Evolutionary conservation across 1,140 invertebrate genomes (phyloP).

Genomic region (Drosophila athabasca): DNA sequence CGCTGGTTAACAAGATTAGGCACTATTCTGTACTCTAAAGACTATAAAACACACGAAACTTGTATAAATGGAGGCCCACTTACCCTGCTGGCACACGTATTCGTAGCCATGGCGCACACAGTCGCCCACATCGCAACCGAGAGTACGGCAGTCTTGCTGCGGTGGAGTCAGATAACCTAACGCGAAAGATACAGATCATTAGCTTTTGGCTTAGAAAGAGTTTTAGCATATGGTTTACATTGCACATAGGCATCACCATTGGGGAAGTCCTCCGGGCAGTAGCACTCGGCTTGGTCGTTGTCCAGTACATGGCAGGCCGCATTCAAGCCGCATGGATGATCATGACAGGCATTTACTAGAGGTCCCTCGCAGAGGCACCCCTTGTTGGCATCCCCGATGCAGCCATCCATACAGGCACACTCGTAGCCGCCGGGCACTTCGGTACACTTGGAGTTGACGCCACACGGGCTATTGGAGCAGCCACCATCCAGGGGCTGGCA

Average conservation of each 20-base stretch:
- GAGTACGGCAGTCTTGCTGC: conserved; percentile 90
- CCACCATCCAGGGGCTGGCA: conserved; percentile 88
- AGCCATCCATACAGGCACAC: conserved; percentile 91
- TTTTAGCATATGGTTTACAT: conserved; percentile 85
- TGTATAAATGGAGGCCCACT: conserved; percentile 83
- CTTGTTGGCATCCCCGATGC: conserved; percentile 91
- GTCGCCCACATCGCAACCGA: conserved; percentile 92
- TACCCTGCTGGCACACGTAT: conserved; percentile 92
- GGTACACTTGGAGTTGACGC: conserved; percentile 91
- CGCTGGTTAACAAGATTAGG: conserved; percentile 68
- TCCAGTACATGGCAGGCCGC: conserved; percentile 90
- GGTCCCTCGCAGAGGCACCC: conserved; percentile 90
- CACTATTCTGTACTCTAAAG: conserved; percentile 53
- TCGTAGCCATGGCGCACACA: conserved; percentile 91
- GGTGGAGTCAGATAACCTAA: conserved; percentile 83
- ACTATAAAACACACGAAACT: conserved; percentile 37
- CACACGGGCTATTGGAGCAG: conserved; percentile 92
- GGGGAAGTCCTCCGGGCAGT: conserved; percentile 91
- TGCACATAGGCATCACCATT: conserved; percentile 92
- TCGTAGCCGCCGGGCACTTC: conserved; percentile 90
- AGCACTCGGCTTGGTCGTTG: conserved; percentile 89
- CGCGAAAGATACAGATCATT: background rate
- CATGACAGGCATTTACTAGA: conserved; percentile 87
- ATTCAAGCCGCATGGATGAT: conserved; percentile 91
- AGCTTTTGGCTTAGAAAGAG: background rate